phyloP scores from a whole-genome alignment of 1,140 invertebrate species.

The Carcinoscorpius rotundicauda region DNA sequence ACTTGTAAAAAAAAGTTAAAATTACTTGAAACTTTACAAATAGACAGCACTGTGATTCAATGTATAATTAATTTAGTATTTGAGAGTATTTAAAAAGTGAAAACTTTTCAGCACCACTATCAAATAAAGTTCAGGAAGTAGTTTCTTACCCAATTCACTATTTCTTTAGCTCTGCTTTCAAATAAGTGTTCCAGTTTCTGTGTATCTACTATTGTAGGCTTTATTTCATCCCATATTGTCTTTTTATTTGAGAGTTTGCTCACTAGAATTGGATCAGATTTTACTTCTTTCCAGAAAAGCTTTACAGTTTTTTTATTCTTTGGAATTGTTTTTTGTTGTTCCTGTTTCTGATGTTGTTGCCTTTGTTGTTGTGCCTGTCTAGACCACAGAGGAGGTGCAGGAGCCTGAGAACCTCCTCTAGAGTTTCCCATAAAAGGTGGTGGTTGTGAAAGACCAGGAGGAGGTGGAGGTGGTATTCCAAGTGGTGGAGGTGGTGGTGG shows the following conservation, averaged over 20 bases:
- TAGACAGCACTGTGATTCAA: too few species aligned
- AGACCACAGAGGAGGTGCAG: constrained; percentile 32
- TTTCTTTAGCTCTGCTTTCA: constrained; percentile 90
- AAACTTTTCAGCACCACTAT: too few species aligned
- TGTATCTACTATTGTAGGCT: constrained; percentile 70
- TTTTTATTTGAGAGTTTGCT: constrained; percentile 46
- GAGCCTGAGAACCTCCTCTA: constrained; percentile 27
- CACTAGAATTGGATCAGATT: constrained; percentile 61
- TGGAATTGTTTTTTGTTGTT: constrained; percentile 33
- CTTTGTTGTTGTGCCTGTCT: constrained; percentile 2
- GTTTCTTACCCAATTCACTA: constrained; percentile 69
- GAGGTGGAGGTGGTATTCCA: constrained; percentile 14
- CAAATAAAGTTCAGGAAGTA: background rate
- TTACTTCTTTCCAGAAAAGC: constrained; percentile 91
- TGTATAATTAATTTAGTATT: too few species aligned
- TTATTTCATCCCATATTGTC: constrained; percentile 92
- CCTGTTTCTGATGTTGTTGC: constrained; percentile 16
- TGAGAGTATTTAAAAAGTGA: too few species aligned
- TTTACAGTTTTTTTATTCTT: constrained; percentile 98
- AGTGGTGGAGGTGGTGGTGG: constrained; percentile 29
- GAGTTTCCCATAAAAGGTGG: constrained; percentile 32
- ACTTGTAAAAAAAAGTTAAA: too few species aligned
- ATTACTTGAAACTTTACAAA: too few species aligned
- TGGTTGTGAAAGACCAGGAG: constrained; percentile 19
- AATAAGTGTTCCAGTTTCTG: constrained; percentile 93